These are phyloP conservation scores for Serripes groenlandicus DNA, from an alignment of 2,888 invertebrate species.

Conservation along the genomic window DNA sequence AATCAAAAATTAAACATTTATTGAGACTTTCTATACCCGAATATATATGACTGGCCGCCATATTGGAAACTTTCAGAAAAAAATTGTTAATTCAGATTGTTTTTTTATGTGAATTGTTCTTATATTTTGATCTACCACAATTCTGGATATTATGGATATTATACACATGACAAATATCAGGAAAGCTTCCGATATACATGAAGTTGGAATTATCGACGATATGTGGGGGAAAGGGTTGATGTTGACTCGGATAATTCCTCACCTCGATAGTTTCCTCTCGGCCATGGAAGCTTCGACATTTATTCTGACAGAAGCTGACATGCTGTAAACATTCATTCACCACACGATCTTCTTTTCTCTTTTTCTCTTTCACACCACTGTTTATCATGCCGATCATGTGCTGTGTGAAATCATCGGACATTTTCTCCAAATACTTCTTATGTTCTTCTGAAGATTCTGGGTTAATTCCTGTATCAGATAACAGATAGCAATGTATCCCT, in stretches of 20 bases:
- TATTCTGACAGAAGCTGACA: constrained; percentile 91
- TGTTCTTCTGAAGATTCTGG: constrained; percentile 87
- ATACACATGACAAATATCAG: too few relatives aligned
- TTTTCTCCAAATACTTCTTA: constrained; percentile 89
- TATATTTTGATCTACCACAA: too few relatives aligned
- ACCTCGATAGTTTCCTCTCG: constrained; percentile 90
- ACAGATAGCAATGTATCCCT: too few relatives aligned
- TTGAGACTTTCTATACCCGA: too few relatives aligned
- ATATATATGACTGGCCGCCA: too few relatives aligned
- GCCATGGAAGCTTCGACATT: constrained; percentile 91
- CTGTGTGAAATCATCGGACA: constrained; percentile 90
- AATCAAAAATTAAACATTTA: too few relatives aligned
- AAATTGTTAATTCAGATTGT: too few relatives aligned
- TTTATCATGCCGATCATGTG: constrained; percentile 91
- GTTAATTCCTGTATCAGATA: constrained; percentile 49
- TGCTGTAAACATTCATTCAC: constrained; percentile 92
- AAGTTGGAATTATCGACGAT: too few relatives aligned
- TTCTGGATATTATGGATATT: too few relatives aligned
- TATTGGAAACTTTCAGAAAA: too few relatives aligned
- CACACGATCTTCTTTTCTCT: constrained; percentile 86
- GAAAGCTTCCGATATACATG: too few relatives aligned
- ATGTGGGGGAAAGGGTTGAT: background rate
- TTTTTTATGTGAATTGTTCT: too few relatives aligned
- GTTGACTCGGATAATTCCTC: constrained; percentile 10
- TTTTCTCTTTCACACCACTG: constrained; percentile 81